Evolutionary conservation across 2,797 vertebrate genomes (phyloP).

Genomic region (Acanthurus leucopareius): DNA sequence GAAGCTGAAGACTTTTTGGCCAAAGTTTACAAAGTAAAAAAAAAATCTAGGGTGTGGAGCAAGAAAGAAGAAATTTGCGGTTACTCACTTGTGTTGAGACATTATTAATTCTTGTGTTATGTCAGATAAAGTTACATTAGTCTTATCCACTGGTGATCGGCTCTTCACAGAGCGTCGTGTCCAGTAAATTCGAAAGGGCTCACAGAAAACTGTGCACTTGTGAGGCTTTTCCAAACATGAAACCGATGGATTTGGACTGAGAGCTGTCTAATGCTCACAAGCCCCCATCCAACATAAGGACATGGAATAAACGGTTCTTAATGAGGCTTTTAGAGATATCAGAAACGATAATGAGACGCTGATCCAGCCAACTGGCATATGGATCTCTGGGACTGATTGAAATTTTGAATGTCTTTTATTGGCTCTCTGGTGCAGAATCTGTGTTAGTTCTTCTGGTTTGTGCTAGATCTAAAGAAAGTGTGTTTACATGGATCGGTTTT

Average conservation of each 20-base stretch:
- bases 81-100: slow-evolving; percentile 23
- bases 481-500: background rate
- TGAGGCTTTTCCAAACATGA: slow-evolving; percentile 33
- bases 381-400: slow-evolving; percentile 35
- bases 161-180: slow-evolving; percentile 36
- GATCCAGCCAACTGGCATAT: slow-evolving; percentile 54
- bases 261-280: slow-evolving; percentile 40
- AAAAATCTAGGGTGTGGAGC: background rate
- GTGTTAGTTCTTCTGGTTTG: background rate
- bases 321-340: slow-evolving; percentile 59
- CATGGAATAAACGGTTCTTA: slow-evolving; percentile 58
- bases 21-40: background rate
- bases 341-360: slow-evolving; percentile 48
- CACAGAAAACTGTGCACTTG: slow-evolving; percentile 33
- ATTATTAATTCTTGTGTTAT: background rate
- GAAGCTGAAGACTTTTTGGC: background rate
- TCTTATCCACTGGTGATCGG: slow-evolving; percentile 35
- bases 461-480: background rate
- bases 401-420: slow-evolving; percentile 9
- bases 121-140: slow-evolving; percentile 2
- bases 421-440: slow-evolving; percentile 27
- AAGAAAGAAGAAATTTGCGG: background rate
- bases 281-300: slow-evolving; percentile 47
- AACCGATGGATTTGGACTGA: slow-evolving; percentile 34
- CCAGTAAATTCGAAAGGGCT: slow-evolving; percentile 38